Base-by-base conservation (phyloP, 1,140 invertebrate genomes). In the Tribolium madens region DNA sequence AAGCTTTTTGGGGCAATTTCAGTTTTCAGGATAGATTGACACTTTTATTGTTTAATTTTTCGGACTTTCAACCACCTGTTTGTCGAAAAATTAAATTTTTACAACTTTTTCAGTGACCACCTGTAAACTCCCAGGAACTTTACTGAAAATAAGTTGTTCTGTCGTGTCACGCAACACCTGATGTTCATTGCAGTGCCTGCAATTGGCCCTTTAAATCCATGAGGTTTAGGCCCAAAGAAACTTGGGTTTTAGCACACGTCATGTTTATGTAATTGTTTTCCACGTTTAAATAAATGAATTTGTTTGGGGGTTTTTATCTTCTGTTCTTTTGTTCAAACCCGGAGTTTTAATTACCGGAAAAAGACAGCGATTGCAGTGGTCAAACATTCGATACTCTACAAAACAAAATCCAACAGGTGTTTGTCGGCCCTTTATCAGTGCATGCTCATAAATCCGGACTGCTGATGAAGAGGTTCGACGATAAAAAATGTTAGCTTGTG, bases 401-500 rank as follows among this genome's bases (percentile, higher is more conserved):
- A 64, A 64, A 64, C 57, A 64, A 64, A 64, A 57, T 64, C 57
- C 57, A 64, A 64, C 57, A 64, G 57, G 57, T 64, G 57, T 64
- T 64, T 18, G 21, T 64, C 57, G 57, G 26, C 18, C 26, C 57
- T 64, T 64, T 64, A 64, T 64, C 57, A 33, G 57, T 64, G 57
- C 21, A 31, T 33, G 57, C 57, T n/a, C 57, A 64, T 64, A 64
- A 64, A 64, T 64, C 57, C 57, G 57, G 21, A 13, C 26, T 33
- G 18, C 26, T 64, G 47, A 72, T 72, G 70, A 72, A 15, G 50
- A 10, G 46, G 33, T 60, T 53, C 15, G 47, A 52, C 72, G 78
- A 75, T 75, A 84, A 73, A 69, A 70, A 69, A 90, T 90, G 89
- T 85, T 90, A 86, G 89, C 89, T 80, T 90, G 89, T 85, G 89